Conservation (phyloP, 1,140 invertebrate species). For the Leptonema lineaticorne region DNA sequence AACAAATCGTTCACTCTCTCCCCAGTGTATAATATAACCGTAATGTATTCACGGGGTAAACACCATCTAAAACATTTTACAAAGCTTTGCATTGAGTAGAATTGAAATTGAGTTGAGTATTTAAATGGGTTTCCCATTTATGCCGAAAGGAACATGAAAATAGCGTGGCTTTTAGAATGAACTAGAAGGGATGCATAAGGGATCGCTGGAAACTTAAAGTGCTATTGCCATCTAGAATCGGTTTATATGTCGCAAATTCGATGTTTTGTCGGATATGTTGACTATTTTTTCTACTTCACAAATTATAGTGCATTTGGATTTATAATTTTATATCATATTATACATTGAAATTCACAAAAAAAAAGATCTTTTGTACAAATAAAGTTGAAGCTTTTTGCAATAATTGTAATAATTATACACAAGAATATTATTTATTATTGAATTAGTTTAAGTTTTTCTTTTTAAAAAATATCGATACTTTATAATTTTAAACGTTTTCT, state of each 20-base stretch:
- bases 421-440: too few relatives aligned
- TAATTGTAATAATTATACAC: too few relatives aligned
- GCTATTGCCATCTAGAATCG: slow-evolving; percentile 38
- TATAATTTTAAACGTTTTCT: too few relatives aligned
- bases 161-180: slow-evolving; percentile 54
- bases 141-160: slow-evolving; percentile 55
- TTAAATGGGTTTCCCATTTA: slow-evolving; percentile 59
- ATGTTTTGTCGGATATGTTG: too few relatives aligned
- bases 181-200: slow-evolving; percentile 34
- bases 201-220: slow-evolving; percentile 28
- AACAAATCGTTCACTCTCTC: slow-evolving; percentile 20
- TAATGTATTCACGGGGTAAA: slow-evolving; percentile 32
- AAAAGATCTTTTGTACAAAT: too few relatives aligned
- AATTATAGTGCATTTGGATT: too few relatives aligned
- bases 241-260: slow-evolving; percentile 41
- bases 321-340: too few relatives aligned
- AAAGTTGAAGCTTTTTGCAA: too few relatives aligned
- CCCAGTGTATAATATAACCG: slow-evolving; percentile 26
- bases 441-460: too few relatives aligned
- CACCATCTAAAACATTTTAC: slow-evolving; percentile 36
- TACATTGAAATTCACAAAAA: too few relatives aligned
- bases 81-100: slow-evolving; percentile 43
- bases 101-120: slow-evolving; percentile 58
- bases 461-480: too few relatives aligned
- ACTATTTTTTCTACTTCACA: too few relatives aligned